Evolutionary conservation across 2,113 vertebrate genomes (phyloP), one percentile per base, ranked within the genome.

Genomic region (Istiophorus platypterus): DNA sequence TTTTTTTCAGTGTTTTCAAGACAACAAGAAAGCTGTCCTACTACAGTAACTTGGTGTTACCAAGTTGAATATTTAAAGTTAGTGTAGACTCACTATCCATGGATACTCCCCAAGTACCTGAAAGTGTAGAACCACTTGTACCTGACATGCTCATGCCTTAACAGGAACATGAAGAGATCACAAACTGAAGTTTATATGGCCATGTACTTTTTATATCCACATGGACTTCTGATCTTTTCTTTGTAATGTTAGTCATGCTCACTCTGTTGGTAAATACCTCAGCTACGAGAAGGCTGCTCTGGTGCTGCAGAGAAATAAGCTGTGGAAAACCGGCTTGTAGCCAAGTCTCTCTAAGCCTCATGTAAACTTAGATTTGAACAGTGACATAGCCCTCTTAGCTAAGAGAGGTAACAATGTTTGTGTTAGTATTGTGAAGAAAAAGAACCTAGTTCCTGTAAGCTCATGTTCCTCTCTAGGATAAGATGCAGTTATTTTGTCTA

Each of bases 151-250:
- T 22, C 39, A 24, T 72, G 56, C 4, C 69, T 67, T 68, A 26
- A 59, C 22, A 71, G 37, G 66, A 61, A 66, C 22, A 7, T 17
- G 45, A 62, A 54, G 45, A 29, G 71, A 24, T 41, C 12, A 18
- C 62, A 41, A 29, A 8, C 24, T 41, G 7, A 27, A n/a, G 65
- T 70, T 66, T 76, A 59, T 42, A 61, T 14, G 14, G 37, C 18
- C 11, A 18, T 78, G 26, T 64, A 64, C n/a, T 58, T 63, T 42
- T 77, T 42, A 39, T 29, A 20, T 45, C 17, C 37, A 15, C 29
- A 2, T 57, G 26, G 69, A 72, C 67, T 81, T n/a, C 8, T 62
- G 39, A 76, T 65, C 59, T 71, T 57, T 37, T 56, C 51, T 78
- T 62, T 62, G 15, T 27, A 26, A 64, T 31, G 65, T 65, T 70